These are phyloP conservation scores for Patella caerulea DNA, from an alignment of 2,888 invertebrate species.

Conservation along the genomic window DNA sequence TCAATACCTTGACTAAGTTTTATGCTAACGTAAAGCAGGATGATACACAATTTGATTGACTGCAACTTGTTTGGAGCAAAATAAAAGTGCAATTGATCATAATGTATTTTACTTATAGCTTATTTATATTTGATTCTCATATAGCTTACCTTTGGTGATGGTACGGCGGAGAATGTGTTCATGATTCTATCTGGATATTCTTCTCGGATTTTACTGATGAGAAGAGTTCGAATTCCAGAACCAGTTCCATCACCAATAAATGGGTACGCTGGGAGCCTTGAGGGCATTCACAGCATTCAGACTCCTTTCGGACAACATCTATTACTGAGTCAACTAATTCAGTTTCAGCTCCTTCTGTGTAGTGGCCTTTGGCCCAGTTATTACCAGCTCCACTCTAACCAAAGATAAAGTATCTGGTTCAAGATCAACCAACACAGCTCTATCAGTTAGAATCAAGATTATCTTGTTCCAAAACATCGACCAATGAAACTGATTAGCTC, in stretches of 20 bases:
- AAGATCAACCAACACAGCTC: conserved; percentile 1
- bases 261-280: not conserved
- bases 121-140: too few relatives aligned
- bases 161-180: not conserved
- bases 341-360: conserved; percentile 5
- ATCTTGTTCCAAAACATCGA: too few relatives aligned
- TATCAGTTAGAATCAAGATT: too few relatives aligned
- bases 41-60: too few relatives aligned
- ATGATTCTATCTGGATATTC: conserved; percentile 8
- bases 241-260: conserved; percentile 1
- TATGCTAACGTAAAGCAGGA: too few relatives aligned
- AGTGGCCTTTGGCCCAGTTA: conserved; percentile 7
- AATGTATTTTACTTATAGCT: too few relatives aligned
- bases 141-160: conserved; percentile 1
- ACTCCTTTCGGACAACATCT: not conserved
- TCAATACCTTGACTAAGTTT: too few relatives aligned
- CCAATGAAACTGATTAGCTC: too few relatives aligned
- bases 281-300: not conserved
- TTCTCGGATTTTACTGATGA: not conserved
- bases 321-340: not conserved
- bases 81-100: too few relatives aligned
- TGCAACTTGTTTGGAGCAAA: too few relatives aligned
- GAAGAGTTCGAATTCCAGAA: conserved; percentile 5
- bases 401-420: conserved; percentile 1
- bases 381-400: conserved; percentile 4